phyloP scores from a whole-genome alignment of 1,140 invertebrate genomes.

The Hirudo medicinalis region DNA sequence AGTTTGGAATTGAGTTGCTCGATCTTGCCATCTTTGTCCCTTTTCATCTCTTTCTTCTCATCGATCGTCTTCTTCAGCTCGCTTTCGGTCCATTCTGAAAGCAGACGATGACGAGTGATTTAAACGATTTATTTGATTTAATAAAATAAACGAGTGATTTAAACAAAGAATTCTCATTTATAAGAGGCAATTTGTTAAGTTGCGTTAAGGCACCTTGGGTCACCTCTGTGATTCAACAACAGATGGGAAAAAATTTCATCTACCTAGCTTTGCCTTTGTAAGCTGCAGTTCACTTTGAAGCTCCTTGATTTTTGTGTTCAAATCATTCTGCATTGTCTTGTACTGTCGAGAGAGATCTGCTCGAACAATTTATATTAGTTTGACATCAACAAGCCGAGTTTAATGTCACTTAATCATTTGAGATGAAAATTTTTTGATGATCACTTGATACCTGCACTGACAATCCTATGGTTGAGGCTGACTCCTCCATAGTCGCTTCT shows the following conservation, averaged over 20 bases:
- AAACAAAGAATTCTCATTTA: neutral
- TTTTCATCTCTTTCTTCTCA: neutral
- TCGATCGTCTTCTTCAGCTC: neutral
- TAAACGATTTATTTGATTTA: too few relatives aligned
- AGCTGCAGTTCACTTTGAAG: conserved; percentile 31
- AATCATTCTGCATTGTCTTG: conserved; percentile 38
- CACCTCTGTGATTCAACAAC: conserved; percentile 15
- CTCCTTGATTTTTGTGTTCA: conserved; percentile 31
- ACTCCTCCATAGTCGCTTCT: conserved; percentile 28
- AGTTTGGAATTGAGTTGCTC: conserved; percentile 1
- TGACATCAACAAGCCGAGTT: neutral
- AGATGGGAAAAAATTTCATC: conserved; percentile 27
- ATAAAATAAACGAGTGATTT: too few relatives aligned
- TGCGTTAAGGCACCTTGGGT: neutral
- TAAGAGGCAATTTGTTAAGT: neutral
- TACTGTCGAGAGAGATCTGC: conserved; percentile 37
- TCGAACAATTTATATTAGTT: neutral
- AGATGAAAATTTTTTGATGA: neutral
- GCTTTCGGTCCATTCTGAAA: neutral
- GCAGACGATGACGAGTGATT: neutral
- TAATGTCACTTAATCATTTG: neutral
- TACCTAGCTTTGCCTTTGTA: conserved; percentile 28
- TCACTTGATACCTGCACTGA: conserved; percentile 30
- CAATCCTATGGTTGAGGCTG: conserved; percentile 29
- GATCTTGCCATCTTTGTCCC: neutral